Percentiles rank a stretch among this genome's conserved stretches.
phyloP scores from a whole-genome alignment of 2,797 vertebrate species.

The Falco biarmicus region DNA sequence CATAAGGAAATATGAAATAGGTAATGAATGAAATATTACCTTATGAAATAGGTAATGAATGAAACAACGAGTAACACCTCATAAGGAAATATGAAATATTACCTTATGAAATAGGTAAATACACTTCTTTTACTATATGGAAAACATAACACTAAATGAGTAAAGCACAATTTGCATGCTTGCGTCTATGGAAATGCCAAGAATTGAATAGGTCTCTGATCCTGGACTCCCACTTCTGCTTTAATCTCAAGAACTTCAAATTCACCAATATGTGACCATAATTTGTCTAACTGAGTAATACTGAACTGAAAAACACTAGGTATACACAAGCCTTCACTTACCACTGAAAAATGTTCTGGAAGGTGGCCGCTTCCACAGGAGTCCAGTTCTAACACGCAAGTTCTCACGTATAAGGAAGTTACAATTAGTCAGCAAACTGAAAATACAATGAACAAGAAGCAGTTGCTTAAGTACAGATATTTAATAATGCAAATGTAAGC shows the following conservation, averaged over 20 bases:
- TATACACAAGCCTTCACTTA: slow-evolving; percentile 46
- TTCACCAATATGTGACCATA: background rate
- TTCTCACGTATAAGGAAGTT: background rate
- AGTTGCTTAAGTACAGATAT: background rate
- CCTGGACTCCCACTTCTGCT: background rate
- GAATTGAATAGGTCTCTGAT: background rate
- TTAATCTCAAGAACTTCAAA: background rate
- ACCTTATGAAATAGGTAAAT: background rate
- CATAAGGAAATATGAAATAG: background rate
- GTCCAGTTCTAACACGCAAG: background rate
- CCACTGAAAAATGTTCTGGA: slow-evolving; percentile 64
- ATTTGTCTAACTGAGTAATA: background rate
- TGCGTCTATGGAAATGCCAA: background rate
- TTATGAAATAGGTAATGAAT: too few species aligned
- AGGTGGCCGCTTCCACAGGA: slow-evolving; percentile 47
- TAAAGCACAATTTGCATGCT: background rate
- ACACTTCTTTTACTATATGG: background rate
- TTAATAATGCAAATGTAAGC: background rate
- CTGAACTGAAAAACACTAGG: background rate
- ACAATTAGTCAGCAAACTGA: slow-evolving; percentile 53
- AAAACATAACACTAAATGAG: background rate
- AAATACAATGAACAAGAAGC: background rate
- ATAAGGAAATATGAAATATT: background rate
- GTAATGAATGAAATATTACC: too few species aligned
- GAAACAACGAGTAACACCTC: background rate